Percentiles rank a stretch among this genome's conserved stretches.
phyloP scores from a whole-genome alignment of 2,113 vertebrate genomes.

The Plecotus auritus region DNA sequence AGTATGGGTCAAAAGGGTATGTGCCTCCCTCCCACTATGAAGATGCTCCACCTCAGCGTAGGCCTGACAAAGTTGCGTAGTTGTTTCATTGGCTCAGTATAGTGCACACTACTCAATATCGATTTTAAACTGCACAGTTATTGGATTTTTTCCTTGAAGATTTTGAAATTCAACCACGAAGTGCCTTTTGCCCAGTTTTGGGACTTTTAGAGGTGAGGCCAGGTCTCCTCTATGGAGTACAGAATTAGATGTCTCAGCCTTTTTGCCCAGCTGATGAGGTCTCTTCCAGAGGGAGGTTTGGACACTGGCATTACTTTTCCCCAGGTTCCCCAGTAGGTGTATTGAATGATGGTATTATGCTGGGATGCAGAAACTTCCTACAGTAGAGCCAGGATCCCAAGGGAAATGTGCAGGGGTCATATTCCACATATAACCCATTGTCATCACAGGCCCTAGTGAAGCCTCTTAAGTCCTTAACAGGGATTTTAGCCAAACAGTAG shows the following conservation, averaged over 20 bases:
- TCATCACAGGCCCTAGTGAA: not conserved
- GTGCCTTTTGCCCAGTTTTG: not conserved
- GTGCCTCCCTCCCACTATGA: not conserved
- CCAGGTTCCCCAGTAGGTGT: not conserved
- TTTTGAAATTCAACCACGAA: constrained; percentile 1
- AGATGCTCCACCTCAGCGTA: not conserved
- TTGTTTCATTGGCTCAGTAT: not conserved
- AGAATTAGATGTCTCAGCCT: not conserved
- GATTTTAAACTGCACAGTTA: not conserved
- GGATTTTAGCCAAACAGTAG: not conserved
- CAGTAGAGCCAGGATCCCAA: not conserved
- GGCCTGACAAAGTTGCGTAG: not conserved
- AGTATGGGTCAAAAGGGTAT: not conserved
- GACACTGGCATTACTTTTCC: not conserved
- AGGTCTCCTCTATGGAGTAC: not conserved
- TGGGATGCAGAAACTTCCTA: not conserved
- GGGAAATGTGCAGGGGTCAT: not conserved
- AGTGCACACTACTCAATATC: not conserved
- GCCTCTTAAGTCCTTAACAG: not conserved
- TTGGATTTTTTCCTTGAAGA: not conserved
- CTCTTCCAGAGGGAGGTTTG: not conserved
- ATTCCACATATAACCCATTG: not conserved
- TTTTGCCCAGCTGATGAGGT: not conserved
- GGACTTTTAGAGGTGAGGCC: not conserved
- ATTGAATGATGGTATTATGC: not conserved